phyloP scores from a whole-genome alignment of 2,797 vertebrate genomes.

The Danio choprae region DNA sequence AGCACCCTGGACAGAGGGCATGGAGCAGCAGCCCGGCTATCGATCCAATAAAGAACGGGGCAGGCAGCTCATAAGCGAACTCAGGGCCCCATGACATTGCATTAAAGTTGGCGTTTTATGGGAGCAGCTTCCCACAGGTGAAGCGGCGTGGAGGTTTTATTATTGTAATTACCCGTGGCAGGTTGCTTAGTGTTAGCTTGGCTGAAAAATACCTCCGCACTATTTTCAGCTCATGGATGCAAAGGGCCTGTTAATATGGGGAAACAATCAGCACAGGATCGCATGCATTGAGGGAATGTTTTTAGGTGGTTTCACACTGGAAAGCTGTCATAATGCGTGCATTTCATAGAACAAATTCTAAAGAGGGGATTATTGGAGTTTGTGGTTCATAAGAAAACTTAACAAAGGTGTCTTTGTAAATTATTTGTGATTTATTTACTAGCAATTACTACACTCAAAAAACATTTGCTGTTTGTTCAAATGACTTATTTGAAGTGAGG shows the following conservation, averaged over 20 bases:
- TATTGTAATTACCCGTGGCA: constrained; percentile 45
- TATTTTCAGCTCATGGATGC: constrained; percentile 26
- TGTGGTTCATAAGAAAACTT: too few relatives aligned
- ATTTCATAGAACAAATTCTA: too few relatives aligned
- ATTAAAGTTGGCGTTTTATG: constrained; percentile 54
- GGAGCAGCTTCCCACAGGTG: constrained; percentile 50
- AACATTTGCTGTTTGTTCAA: too few relatives aligned
- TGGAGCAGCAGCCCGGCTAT: constrained; percentile 38
- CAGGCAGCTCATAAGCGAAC: constrained; percentile 56
- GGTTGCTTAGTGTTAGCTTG: constrained; percentile 31
- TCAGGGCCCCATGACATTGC: constrained; percentile 45
- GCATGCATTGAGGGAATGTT: background rate
- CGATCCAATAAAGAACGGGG: constrained; percentile 52
- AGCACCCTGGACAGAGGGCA: constrained; percentile 30
- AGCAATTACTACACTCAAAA: too few relatives aligned
- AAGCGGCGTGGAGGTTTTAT: constrained; percentile 33
- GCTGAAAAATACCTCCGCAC: constrained; percentile 5
- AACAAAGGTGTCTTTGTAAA: too few relatives aligned
- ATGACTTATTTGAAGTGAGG: too few relatives aligned
- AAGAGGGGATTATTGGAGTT: too few relatives aligned
- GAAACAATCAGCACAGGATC: background rate
- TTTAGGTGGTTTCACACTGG: background rate
- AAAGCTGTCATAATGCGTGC: too few relatives aligned
- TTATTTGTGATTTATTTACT: too few relatives aligned
- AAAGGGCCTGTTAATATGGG: background rate